Evolutionary conservation across 2,888 invertebrate species (phyloP), one percentile per base, ranked within the genome.

Genomic region (Oligia fasciuncula): DNA sequence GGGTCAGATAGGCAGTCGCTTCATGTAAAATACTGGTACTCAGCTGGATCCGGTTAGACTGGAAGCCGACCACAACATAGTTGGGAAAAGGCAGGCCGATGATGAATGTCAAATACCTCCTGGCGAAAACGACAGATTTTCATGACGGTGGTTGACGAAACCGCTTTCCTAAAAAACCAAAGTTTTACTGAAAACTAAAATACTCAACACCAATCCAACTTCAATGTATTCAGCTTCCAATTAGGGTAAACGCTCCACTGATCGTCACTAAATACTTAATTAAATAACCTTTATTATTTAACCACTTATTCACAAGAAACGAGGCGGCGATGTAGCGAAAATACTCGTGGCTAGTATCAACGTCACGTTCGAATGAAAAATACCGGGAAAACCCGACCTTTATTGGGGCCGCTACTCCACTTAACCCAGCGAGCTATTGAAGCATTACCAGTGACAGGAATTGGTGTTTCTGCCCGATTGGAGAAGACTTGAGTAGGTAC

Each of bases 291-390:
- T 80, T 80, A 73, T 85, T 87, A 87, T 77, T 79, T 72, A 83
- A 76, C 75, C 77, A 81, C 81, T 87, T 84, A 81, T 88, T 87
- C 84, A 81, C 67, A 66, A 49, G 80, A 68, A 81, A 85, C 73
- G 76, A 76, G 79, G 60, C 72, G 70, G 49, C 78, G 72, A 68
- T 76, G 77, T 81, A 76, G 69, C 66, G 76, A 77, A 84, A 80
- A 84, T 75, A 84, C 81, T 78, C 78, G 70, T 35, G 68, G 62
- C 62, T 23, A 40, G 77, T 79, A 79, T 86, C 78, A 78, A 83
- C 80, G 79, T 85, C 85, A 88, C 88, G 88, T 86, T 70, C 80
- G 63, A 79, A 88, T 89, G 86, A 86, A 88, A 88, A 88, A 89
- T 88, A 85, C 79, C 79, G 71, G 51, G 75, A 75, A 66, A 75